Evolutionary conservation across 2,797 vertebrate genomes (phyloP), one percentile per base, ranked within the genome.

Genomic region (Anniella stebbinsi): DNA sequence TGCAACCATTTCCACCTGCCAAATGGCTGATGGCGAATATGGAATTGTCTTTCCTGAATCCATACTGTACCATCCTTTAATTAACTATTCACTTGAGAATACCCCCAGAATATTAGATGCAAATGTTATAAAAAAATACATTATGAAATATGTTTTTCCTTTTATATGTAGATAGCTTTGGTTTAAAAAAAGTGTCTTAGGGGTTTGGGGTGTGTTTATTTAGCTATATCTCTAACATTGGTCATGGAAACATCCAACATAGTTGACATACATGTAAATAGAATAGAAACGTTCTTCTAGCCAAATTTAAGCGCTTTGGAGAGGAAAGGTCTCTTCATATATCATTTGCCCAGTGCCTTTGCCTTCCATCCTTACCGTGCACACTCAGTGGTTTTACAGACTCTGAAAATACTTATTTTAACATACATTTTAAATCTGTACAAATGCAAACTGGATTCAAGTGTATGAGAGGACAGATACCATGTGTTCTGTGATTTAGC

Each of bases 211-310:
- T 41, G 38, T 69, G 45, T 84, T 84, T 51, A 72, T 85, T 21
- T n/a, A 23, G 11, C 36, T 45, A 36, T 45, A 1, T 11, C n/a
- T 54, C 67, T 86, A 38, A 17, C 21, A 38, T 51, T 21, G 28
- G 87, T 91, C 1, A 0, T 94, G 86, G 92, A 94, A 95, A 96
- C 95, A 94, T 94, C 94, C 92, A 93, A 89, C 94, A 92, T 89
- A 90, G 91, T 95, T 77, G 38, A 28, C 48, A n/a, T 38, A 4
- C 25, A 51, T 30, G 36, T 66, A 67, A 30, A 21, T 41, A n/a
- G 28, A 63, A 63, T 1, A 36, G 6, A 80, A 80, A 82, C 80
- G 21, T 82, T 10, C 78, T 80, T 57, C 78, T 80, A 80, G 78
- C 33, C 15, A n/a, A 36, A 33, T n/a, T 21, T 4, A 36, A 57